These are phyloP conservation scores for Aplocera efformata DNA, from an alignment of 2,888 invertebrate genomes.

Conservation along the genomic window DNA sequence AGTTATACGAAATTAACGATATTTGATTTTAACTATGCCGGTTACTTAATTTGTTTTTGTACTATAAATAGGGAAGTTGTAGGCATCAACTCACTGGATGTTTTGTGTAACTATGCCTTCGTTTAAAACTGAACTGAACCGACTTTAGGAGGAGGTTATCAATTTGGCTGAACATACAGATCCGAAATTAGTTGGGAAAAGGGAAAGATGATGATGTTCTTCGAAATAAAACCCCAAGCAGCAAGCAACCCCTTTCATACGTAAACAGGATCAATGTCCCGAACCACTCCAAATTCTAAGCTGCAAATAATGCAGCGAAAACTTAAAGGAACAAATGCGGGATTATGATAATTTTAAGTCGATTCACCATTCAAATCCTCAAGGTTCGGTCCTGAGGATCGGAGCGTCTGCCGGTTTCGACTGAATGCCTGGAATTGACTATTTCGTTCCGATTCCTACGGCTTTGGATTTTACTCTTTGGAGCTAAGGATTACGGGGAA, in stretches of 20 bases:
- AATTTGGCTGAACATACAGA: too few relatives aligned
- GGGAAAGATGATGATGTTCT: too few relatives aligned
- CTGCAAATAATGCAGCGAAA: conserved; percentile 63
- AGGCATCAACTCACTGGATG: too few relatives aligned
- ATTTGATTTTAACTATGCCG: too few relatives aligned
- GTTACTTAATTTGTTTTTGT: too few relatives aligned
- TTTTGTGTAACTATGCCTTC: too few relatives aligned
- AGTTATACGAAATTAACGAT: too few relatives aligned
- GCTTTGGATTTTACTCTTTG: conserved; percentile 15
- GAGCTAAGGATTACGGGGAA: conserved; percentile 16
- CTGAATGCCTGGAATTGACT: conserved; percentile 29
- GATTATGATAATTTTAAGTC: conserved; percentile 73
- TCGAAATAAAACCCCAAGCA: too few relatives aligned
- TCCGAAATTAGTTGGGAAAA: too few relatives aligned
- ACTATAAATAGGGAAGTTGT: too few relatives aligned
- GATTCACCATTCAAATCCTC: conserved; percentile 66
- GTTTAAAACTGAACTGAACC: too few relatives aligned
- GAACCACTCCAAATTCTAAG: conserved; percentile 39
- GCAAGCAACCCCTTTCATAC: conserved; percentile 4
- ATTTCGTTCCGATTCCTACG: conserved; percentile 22
- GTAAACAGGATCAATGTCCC: conserved; percentile 35
- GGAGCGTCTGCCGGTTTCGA: conserved; percentile 17
- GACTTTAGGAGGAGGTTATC: too few relatives aligned
- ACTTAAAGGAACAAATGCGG: conserved; percentile 70
- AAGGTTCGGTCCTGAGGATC: conserved; percentile 23